Evolutionary conservation across 1,140 invertebrate species (phyloP).

Genomic region (Heterodera schachtii): DNA sequence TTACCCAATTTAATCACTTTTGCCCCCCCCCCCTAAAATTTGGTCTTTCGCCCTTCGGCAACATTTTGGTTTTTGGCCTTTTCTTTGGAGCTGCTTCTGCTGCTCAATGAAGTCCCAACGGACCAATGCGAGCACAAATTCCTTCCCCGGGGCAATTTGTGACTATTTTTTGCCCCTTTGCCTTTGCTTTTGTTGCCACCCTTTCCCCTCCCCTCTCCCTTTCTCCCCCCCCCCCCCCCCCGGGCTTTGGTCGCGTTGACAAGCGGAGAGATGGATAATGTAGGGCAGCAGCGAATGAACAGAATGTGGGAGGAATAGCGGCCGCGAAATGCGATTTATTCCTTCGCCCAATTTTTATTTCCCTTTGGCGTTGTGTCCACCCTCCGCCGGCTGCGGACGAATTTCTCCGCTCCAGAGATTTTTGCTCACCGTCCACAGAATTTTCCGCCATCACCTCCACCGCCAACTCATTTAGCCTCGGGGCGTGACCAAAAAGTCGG

Average conservation of each 20-base stretch:
- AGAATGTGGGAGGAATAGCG: background rate
- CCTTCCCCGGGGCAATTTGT: background rate
- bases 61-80: background rate
- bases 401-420: constrained; percentile 4
- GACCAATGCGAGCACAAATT: constrained; percentile 2
- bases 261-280: background rate
- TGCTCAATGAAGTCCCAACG: background rate
- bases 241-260: background rate
- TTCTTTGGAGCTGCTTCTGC: background rate
- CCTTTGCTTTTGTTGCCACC: background rate
- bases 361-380: background rate
- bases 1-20: background rate
- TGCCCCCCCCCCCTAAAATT: background rate
- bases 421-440: background rate
- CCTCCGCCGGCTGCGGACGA: no score
- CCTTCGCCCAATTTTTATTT: background rate
- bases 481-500: background rate
- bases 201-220: background rate
- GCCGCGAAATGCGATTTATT: constrained; percentile 14
- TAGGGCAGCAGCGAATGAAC: background rate
- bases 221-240: background rate
- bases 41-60: background rate
- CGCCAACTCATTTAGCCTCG: background rate
- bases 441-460: background rate
- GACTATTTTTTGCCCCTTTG: background rate